These are phyloP conservation scores for Selenia dentaria DNA, from an alignment of 2,888 invertebrate species.

Conservation along the genomic window DNA sequence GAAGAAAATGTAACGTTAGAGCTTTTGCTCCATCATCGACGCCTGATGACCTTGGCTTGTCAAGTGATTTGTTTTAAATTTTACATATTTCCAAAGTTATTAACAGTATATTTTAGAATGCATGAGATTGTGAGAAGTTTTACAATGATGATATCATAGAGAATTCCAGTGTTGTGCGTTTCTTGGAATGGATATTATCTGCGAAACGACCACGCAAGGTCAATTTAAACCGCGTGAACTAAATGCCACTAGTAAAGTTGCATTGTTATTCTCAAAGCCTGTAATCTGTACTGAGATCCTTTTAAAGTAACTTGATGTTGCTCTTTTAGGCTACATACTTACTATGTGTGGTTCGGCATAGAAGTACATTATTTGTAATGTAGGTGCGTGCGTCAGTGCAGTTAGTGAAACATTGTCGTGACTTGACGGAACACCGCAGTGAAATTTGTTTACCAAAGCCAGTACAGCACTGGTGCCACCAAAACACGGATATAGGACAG, in stretches of 20 bases:
- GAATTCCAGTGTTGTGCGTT: conserved; percentile 21
- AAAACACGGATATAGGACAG: conserved; percentile 31
- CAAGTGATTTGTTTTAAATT: too few species aligned
- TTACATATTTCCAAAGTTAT: conserved; percentile 2
- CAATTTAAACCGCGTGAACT: conserved; percentile 19
- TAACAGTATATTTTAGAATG: too few species aligned
- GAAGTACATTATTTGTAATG: conserved; percentile 40
- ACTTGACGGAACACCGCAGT: conserved; percentile 63
- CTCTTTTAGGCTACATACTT: conserved; percentile 14
- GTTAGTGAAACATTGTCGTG: conserved; percentile 66
- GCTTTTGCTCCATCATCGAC: conserved; percentile 32
- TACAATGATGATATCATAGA: conserved; percentile 22
- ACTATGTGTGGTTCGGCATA: conserved; percentile 24
- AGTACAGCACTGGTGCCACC: conserved; percentile 44
- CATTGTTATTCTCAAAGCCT: conserved; percentile 21
- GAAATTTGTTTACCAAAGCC: conserved; percentile 63
- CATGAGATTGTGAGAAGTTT: too few species aligned
- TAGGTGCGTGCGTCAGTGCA: conserved; percentile 65
- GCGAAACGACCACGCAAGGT: conserved; percentile 26
- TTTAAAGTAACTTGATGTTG: not conserved
- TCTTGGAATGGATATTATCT: conserved; percentile 25
- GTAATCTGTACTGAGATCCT: not conserved
- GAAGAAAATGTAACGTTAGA: conserved; percentile 57
- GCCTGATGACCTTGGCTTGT: conserved; percentile 57
- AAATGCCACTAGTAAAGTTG: conserved; percentile 26